Conservation (phyloP, 1,140 invertebrate genomes). For the Nebria ingens region DNA sequence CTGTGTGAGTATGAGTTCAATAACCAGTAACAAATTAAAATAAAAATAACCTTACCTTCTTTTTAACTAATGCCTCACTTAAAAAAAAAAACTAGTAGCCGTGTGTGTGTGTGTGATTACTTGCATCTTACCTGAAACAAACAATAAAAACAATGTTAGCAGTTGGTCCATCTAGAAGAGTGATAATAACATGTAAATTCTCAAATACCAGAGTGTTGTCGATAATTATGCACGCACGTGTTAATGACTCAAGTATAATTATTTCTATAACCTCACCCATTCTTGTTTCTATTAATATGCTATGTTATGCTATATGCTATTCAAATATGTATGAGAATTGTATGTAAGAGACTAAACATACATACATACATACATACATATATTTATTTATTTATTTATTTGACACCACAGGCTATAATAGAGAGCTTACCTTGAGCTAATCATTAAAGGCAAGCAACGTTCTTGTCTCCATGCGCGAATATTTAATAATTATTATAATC, state of each 20-base stretch:
- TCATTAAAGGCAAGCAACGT: not conserved
- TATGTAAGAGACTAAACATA: not conserved
- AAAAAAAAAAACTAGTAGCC: not conserved
- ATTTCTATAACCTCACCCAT: slow-evolving; percentile 1
- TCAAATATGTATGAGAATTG: not conserved
- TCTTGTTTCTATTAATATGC: too few species aligned
- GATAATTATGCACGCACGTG: not conserved
- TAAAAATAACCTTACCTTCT: too few species aligned
- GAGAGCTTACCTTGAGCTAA: not conserved
- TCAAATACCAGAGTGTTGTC: not conserved
- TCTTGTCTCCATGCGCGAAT: too few species aligned
- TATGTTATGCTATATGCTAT: not conserved
- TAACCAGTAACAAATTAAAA: too few species aligned
- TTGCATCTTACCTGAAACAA: not conserved
- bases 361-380: too few species aligned
- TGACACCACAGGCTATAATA: too few species aligned
- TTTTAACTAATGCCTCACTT: too few species aligned
- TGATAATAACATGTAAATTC: not conserved
- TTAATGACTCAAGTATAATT: slow-evolving; percentile 3
- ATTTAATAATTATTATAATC: too few species aligned
- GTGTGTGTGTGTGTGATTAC: not conserved
- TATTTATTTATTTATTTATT: too few species aligned
- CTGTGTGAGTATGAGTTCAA: too few species aligned
- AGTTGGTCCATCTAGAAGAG: too few species aligned
- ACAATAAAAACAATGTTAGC: not conserved